These are phyloP conservation scores for Coregonus ussuriensis DNA, from an alignment of 2,797 vertebrate genomes.

Conservation along the genomic window DNA sequence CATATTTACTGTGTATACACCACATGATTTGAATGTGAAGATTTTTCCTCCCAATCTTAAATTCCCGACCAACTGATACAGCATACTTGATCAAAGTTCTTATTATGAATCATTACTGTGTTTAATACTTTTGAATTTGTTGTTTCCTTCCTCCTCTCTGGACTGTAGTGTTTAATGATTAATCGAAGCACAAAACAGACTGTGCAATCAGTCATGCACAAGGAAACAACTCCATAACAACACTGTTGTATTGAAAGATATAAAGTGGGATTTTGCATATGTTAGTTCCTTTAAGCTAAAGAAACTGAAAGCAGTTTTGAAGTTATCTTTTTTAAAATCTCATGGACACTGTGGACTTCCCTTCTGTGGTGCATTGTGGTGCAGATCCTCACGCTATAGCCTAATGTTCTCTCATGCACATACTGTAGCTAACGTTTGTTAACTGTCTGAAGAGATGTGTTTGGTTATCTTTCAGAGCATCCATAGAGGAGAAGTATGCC, in stretches of 20 bases:
- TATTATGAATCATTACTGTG: background rate
- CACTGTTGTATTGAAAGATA: background rate
- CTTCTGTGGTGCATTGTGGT: background rate
- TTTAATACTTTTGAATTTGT: background rate
- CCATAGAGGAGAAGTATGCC: conserved; percentile 91
- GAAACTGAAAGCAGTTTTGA: background rate
- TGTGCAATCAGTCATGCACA: background rate
- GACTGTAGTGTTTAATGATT: background rate
- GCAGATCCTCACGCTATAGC: background rate
- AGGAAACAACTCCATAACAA: conserved; percentile 1
- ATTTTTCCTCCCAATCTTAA: too few relatives aligned
- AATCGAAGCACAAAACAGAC: conserved; percentile 5
- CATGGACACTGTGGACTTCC: background rate
- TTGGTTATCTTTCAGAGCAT: conserved; percentile 75
- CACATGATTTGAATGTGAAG: too few relatives aligned
- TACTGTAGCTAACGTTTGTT: background rate
- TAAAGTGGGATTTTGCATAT: background rate
- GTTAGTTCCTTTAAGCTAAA: background rate
- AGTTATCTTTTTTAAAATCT: background rate
- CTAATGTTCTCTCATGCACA: background rate
- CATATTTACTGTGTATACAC: too few relatives aligned
- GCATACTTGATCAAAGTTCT: background rate
- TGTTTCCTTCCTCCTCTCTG: background rate
- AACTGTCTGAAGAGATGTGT: background rate
- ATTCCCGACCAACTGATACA: too few relatives aligned